These are phyloP conservation scores for Octodonta nipae DNA, from an alignment of 2,888 invertebrate species.

Conservation along the genomic window DNA sequence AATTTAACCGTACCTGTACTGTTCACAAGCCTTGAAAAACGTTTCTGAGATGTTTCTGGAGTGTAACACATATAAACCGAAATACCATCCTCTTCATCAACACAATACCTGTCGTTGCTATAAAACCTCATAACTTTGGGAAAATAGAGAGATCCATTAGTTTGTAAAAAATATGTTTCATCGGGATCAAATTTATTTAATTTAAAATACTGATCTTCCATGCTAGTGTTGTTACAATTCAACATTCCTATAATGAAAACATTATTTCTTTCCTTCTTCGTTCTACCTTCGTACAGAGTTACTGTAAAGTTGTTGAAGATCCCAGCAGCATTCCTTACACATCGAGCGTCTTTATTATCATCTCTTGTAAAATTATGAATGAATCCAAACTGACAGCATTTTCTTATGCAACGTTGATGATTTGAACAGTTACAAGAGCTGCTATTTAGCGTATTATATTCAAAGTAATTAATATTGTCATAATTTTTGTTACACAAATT, in stretches of 20 bases:
- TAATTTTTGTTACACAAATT: constrained; percentile 4
- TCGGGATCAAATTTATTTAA: constrained; percentile 9
- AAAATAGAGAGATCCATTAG: constrained; percentile 17
- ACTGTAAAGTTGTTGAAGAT: constrained; percentile 8
- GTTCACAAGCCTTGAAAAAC: no score
- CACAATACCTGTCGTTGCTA: constrained; percentile 15
- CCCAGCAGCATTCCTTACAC: background rate
- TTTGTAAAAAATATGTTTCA: constrained; percentile 19
- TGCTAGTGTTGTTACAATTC: constrained; percentile 7
- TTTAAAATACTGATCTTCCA: constrained; percentile 10
- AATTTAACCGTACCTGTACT: no score
- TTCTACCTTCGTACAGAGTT: constrained; percentile 6
- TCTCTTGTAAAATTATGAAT: constrained; percentile 9
- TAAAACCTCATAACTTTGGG: constrained; percentile 12
- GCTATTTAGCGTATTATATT: constrained; percentile 8
- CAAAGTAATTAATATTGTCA: constrained; percentile 4
- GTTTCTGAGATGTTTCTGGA: no score
- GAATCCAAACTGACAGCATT: constrained; percentile 17
- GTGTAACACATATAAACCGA: constrained; percentile 16
- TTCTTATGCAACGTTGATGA: constrained; percentile 13
- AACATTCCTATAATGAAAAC: constrained; percentile 10
- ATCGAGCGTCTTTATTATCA: background rate
- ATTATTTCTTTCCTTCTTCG: constrained; percentile 4
- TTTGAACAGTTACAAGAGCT: constrained; percentile 13
- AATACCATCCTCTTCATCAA: constrained; percentile 16